phyloP scores from a whole-genome alignment of 2,888 invertebrate species.

The Drosophila macrothrix region DNA sequence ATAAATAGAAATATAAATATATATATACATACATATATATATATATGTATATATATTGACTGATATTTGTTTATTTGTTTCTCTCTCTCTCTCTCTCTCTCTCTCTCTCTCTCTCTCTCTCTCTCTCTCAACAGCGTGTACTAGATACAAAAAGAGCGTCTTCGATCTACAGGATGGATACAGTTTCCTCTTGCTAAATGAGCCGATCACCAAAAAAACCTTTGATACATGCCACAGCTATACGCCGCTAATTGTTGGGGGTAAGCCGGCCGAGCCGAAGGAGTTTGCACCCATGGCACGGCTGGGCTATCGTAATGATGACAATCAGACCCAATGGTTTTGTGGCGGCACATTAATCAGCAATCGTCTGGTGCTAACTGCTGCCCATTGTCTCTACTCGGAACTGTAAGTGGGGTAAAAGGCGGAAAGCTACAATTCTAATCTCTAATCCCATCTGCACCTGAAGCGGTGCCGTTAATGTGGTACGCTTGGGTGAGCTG shows the following conservation, averaged over 20 bases:
- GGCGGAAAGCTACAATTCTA: not conserved
- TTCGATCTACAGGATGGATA: constrained; percentile 64
- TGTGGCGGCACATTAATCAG: constrained; percentile 80
- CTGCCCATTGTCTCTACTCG: constrained; percentile 63
- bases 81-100: not conserved
- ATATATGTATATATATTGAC: too few species aligned
- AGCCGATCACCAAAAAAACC: constrained; percentile 34
- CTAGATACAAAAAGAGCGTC: constrained; percentile 59
- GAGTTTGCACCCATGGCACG: constrained; percentile 83
- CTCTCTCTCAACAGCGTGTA: constrained; percentile 58
- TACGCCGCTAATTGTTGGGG: constrained; percentile 85
- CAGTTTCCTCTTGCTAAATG: constrained; percentile 50
- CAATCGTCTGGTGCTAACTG: constrained; percentile 61
- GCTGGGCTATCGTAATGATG: constrained; percentile 52
- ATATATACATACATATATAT: too few species aligned
- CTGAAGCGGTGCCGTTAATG: constrained; percentile 71
- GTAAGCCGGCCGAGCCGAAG: constrained; percentile 70
- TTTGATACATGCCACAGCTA: constrained; percentile 63
- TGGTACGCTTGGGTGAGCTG: constrained; percentile 81
- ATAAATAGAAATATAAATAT: too few species aligned
- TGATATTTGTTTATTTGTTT: not conserved
- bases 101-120: not conserved
- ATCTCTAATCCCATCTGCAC: too few species aligned
- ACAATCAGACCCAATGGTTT: constrained; percentile 64
- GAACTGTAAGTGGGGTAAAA: constrained; percentile 24